A percentile compares a stretch with the other conserved stretches of the same genome.
Conservation (phyloP, 2,797 vertebrate genomes). For the Morus bassanus region DNA sequence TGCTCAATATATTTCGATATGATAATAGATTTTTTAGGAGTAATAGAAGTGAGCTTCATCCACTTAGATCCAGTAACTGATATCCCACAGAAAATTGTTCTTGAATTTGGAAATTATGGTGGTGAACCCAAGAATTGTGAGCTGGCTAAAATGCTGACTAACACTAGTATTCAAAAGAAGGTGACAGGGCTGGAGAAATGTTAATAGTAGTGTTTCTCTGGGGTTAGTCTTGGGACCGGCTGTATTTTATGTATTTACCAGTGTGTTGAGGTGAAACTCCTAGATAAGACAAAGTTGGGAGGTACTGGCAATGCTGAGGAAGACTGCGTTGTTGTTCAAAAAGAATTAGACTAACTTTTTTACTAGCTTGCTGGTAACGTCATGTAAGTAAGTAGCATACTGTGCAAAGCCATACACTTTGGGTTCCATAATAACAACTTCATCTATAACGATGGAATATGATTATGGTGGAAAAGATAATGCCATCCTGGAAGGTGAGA, state of each 20-base stretch:
- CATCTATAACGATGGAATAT: neutral
- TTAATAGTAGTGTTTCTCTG: neutral
- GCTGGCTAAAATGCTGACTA: neutral
- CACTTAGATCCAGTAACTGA: neutral
- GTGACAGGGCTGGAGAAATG: neutral
- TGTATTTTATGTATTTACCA: neutral
- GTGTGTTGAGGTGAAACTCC: neutral
- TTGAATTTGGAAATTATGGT: neutral
- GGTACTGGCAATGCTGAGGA: neutral
- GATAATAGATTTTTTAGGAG: neutral
- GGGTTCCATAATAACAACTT: neutral
- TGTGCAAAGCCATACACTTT: neutral
- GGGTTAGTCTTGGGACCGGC: neutral
- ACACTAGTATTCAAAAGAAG: neutral
- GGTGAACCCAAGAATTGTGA: neutral
- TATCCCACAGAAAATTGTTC: neutral
- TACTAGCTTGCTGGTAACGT: neutral
- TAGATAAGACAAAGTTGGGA: neutral
- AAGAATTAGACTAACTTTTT: neutral
- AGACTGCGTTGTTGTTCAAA: neutral
- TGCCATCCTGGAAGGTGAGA: neutral
- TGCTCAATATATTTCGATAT: neutral
- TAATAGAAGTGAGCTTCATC: neutral
- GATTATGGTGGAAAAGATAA: neutral
- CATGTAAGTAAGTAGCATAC: neutral